Evolutionary conservation across 1,140 invertebrate genomes (phyloP), one percentile per base, ranked within the genome.

Genomic region (Leptinotarsa texana): DNA sequence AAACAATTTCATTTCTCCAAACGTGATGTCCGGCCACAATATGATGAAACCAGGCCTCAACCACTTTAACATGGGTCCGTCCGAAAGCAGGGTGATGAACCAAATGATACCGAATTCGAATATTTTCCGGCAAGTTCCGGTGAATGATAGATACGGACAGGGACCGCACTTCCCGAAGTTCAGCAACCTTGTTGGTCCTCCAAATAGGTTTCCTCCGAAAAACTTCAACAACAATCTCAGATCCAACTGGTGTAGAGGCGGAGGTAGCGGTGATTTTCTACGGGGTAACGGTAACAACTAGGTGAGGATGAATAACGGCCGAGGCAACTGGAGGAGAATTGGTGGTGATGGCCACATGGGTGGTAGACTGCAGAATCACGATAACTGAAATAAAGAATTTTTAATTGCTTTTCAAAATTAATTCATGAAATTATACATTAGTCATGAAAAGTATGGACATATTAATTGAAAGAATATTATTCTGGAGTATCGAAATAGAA

Each of bases 281-380:
- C 86, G 77, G 84, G 88, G 66, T 33, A 70, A 27, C 27, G 27
- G 80, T 8, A 72, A 70, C 27, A 78, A 78, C 21, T 77, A 71
- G 75, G 78, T 75, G 63, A 70, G 67, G 63, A 69, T 76, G 51
- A 76, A 74, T 42, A 74, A 76, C 17, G 85, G 85, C 47, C 0
- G 57, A n/a, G 86, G 82, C 27, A 85, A 89, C 13, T 87, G 88
- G n/a, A 82, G 84, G 5, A 82, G 86, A 69, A 86, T 87, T 42
- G 87, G 87, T 21, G 85, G 85, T 6, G 27, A 5, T 33, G 5
- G 27, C 6, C 27, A 33, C 27, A 33, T 33, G 27, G 27, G 27
- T 33, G 86, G 87, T 84, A 74, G 85, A 27, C 84, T 86, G 3
- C 90, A 91, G 81, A 91, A 92, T 80, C 89, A 89, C 79, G 93